A percentile compares a stretch with the other conserved stretches of the same genome.
Evolutionary conservation across 2,888 invertebrate genomes (phyloP).

Genomic region (Luperina nickerlii): DNA sequence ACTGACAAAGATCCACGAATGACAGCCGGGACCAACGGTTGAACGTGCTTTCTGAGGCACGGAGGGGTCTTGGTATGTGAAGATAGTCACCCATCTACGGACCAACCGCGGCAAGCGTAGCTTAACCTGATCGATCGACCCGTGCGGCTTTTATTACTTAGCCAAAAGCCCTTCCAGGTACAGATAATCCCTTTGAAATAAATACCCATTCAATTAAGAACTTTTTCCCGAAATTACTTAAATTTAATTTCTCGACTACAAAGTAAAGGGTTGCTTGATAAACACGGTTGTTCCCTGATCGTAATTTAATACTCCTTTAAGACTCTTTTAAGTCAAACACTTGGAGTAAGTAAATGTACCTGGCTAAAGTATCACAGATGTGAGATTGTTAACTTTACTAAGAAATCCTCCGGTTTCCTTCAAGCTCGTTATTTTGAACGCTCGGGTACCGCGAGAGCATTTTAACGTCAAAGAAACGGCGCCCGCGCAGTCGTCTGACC

Average conservation of each 20-base stretch:
- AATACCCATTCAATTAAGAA: conserved; percentile 37
- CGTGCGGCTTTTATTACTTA: too few relatives aligned
- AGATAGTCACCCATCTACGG: too few relatives aligned
- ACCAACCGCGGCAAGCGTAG: too few relatives aligned
- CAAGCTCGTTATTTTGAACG: conserved; percentile 75
- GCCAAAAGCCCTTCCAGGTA: too few relatives aligned
- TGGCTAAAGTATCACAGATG: conserved; percentile 64
- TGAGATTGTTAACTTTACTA: conserved; percentile 73
- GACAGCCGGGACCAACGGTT: too few relatives aligned
- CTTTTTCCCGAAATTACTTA: conserved; percentile 37
- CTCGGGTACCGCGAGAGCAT: conserved; percentile 66
- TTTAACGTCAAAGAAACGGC: conserved; percentile 73
- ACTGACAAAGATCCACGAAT: too few relatives aligned
- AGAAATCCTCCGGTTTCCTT: conserved; percentile 70
- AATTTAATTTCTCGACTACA: conserved; percentile 45
- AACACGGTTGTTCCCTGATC: conserved; percentile 55
- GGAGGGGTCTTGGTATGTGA: too few relatives aligned
- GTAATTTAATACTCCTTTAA: conserved; percentile 65
- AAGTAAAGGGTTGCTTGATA: conserved; percentile 51
- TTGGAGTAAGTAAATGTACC: conserved; percentile 63
- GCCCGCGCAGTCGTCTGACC: conserved; percentile 66
- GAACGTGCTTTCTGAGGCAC: too few relatives aligned
- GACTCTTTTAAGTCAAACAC: conserved; percentile 35
- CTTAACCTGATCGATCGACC: too few relatives aligned
- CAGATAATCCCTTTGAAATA: conserved; percentile 41